Evolutionary conservation across 2,888 invertebrate genomes (phyloP), one percentile per base, ranked within the genome.

Genomic region (Tipula lateralis): DNA sequence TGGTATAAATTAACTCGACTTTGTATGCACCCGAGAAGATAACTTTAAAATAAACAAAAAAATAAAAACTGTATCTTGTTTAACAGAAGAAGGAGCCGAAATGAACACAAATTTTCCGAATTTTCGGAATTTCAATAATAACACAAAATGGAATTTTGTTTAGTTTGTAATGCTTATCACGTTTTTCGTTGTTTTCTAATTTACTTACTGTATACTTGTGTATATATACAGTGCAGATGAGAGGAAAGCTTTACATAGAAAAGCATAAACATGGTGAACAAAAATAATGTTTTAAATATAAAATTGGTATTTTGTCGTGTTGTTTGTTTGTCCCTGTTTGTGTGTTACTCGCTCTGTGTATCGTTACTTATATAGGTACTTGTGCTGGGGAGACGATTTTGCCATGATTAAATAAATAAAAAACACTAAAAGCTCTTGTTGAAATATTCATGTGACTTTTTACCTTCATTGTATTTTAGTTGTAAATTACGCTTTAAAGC

Each of bases 141-240:
- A 66, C 19, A 66, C 6, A 19, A 24, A 66, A 19, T 6, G 44
- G 16, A 12, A 50, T 16, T 50, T 50, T 50, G n/a, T 50, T 6
- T 16, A 24, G 6, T 66, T 66, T 4, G 66, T 24, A 66, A 66
- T 66, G 66, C 66, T 66, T 66, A 66, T 66, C 66, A 66, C 66
- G 66, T 66, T 66, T 66, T 66, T 66, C 66, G 66, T 66, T 66
- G 66, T 66, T 66, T 66, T 66, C 66, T 66, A 66, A 66, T 66
- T 66, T 66, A 66, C 66, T 66, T 66, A 66, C 24, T 24, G 66
- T 4, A n/a, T n/a, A n/a, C n/a, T n/a, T n/a, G n/a, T n/a, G n/a
- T n/a, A n/a, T n/a, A n/a, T n/a, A n/a, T n/a, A 66, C 66, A 66
- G 66, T 9, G 13, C 6, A 66, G 24, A 24, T 7, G 66, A 24